These are phyloP conservation scores for Drosophila bocki DNA, from an alignment of 1,140 invertebrate species.

Conservation along the genomic window DNA sequence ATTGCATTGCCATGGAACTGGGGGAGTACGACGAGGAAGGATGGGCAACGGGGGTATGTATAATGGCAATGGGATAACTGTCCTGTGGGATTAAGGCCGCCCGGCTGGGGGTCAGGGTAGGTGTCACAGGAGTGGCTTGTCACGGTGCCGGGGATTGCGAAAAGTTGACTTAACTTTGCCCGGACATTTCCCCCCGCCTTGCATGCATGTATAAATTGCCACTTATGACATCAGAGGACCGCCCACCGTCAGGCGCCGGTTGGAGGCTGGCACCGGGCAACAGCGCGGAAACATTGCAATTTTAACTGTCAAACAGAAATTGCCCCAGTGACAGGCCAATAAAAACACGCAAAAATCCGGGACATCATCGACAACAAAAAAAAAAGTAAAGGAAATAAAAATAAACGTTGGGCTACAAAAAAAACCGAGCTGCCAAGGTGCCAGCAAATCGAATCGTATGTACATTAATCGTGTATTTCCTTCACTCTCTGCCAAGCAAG, in stretches of 20 bases:
- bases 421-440: conserved; percentile 5
- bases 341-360: conserved; percentile 44
- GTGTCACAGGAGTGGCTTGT: conserved; percentile 36
- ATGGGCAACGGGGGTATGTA: not conserved
- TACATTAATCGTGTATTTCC: not conserved
- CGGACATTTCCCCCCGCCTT: not conserved
- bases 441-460: not conserved
- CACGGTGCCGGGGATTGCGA: conserved; percentile 33
- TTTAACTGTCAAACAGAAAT: conserved; percentile 66
- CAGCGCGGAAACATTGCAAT: conserved; percentile 51
- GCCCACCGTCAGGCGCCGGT: too few relatives aligned
- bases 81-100: not conserved
- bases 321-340: conserved; percentile 44
- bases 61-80: not conserved
- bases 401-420: not conserved
- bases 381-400: not conserved
- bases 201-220: conserved; percentile 60
- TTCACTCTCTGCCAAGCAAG: too few relatives aligned
- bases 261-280: not conserved
- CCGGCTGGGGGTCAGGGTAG: not conserved
- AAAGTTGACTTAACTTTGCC: conserved; percentile 52
- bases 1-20: conserved; percentile 50
- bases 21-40: not conserved
- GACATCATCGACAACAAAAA: conserved; percentile 1
- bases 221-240: conserved; percentile 52